Base-by-base conservation (phyloP, 2,888 invertebrate genomes). In the Phyllotreta cruciferae region DNA sequence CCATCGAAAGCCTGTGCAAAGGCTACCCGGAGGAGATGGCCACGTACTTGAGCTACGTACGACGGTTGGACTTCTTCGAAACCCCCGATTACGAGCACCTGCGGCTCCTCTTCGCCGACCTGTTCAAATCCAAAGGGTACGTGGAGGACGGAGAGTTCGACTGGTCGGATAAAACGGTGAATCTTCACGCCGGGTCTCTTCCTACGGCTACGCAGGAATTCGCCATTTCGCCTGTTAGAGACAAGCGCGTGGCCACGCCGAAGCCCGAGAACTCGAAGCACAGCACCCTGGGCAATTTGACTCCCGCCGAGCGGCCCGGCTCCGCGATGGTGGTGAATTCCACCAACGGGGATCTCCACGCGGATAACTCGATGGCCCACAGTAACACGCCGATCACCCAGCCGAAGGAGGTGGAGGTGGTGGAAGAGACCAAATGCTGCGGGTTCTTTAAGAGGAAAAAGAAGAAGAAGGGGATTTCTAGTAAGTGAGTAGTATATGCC, bases 71-170 rank as follows among this genome's bases (percentile, higher is more conserved):
- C 85, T 98, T 98, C 87, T 98, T 98, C 86, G 98, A 98, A 86
- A 94, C 96, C 71, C 98, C 98, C 68, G 98, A 98, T 85, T 98
- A 98, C 86, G 96, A 97, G 83, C 96, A 97, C 86, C 88, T 97
- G 82, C 88, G 95, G 78, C 92, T 93, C 81, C 88, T 96, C 84
- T 97, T 97, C 86, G 90, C 91, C 82, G 94, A 94, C 82, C 87
- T 95, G 77, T 94, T 92, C 84, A 92, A 93, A 75, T 87, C 91
- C 74, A 88, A 90, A 81, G 90, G 92, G 70, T 92, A 90, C 82
- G 87, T 89, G 75, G 91, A 93, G 82, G 94, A 95, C 82, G 93
- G 92, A 74, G 92, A 93, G 81, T 95, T 94, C 83, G 95, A 95
- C 84, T 95, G 95, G 95, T 93, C 93, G 83, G 94, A 64, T 8